These are phyloP conservation scores for Pipa parva DNA, from an alignment of 2,113 vertebrate genomes.

Conservation along the genomic window DNA sequence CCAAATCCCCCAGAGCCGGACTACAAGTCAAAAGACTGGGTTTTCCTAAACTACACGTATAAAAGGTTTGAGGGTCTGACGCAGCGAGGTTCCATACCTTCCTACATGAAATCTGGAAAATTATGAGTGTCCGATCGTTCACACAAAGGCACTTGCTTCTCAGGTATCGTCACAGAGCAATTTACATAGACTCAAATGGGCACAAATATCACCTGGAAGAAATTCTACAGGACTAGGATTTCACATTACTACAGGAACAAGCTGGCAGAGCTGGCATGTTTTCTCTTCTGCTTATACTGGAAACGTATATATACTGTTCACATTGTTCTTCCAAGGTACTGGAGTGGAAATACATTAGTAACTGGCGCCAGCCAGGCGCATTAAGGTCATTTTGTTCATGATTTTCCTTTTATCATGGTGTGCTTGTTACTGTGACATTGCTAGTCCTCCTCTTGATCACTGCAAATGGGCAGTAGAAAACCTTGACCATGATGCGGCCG, in stretches of 20 bases:
- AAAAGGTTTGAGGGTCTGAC: slow-evolving; percentile 96
- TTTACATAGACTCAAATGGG: slow-evolving; percentile 41
- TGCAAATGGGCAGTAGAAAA: neutral
- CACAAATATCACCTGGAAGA: slow-evolving; percentile 38
- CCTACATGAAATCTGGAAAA: slow-evolving; percentile 92
- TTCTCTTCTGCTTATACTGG: slow-evolving; percentile 44
- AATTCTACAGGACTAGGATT: slow-evolving; percentile 68
- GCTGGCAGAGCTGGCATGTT: slow-evolving; percentile 68
- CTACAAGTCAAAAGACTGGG: slow-evolving; percentile 99
- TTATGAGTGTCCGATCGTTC: slow-evolving; percentile 59
- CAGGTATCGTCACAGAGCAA: slow-evolving; percentile 62
- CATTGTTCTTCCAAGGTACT: slow-evolving; percentile 72
- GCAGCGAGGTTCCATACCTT: slow-evolving; percentile 91
- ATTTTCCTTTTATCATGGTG: slow-evolving; percentile 53
- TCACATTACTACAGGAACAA: slow-evolving; percentile 61
- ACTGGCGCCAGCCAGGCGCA: slow-evolving; percentile 46
- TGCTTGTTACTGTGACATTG: slow-evolving; percentile 54
- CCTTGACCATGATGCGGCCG: neutral
- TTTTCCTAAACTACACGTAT: slow-evolving; percentile 99
- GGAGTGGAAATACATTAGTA: slow-evolving; percentile 59
- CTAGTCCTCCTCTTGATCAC: neutral
- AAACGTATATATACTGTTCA: slow-evolving; percentile 70
- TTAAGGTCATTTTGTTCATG: slow-evolving; percentile 49
- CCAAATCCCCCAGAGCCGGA: slow-evolving; percentile 88
- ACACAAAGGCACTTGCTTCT: slow-evolving; percentile 47